phyloP scores from a whole-genome alignment of 1,140 invertebrate genomes.

The Psix sp. region DNA sequence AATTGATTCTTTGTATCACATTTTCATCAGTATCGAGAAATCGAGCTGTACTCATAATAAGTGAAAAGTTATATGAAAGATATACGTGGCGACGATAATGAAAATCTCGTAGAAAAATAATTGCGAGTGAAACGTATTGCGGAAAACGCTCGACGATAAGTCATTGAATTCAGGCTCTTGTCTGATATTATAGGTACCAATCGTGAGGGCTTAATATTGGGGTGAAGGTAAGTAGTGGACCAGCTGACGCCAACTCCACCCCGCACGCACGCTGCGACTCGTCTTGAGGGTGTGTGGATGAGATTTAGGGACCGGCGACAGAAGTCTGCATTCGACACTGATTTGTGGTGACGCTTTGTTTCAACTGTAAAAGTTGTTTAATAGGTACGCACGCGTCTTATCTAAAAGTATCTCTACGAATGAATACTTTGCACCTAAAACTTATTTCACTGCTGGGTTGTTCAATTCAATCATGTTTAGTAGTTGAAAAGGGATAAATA shows the following conservation, averaged over 20 bases:
- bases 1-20: too few species aligned
- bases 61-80: too few species aligned
- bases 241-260: constrained; percentile 75
- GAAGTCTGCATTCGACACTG: constrained; percentile 76
- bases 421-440: constrained; percentile 32
- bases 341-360: constrained; percentile 77
- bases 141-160: constrained; percentile 63
- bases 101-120: constrained; percentile 53
- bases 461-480: too few species aligned
- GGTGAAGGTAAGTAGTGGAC: constrained; percentile 77
- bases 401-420: constrained; percentile 1
- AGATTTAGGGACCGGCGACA: constrained; percentile 76
- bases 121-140: constrained; percentile 41
- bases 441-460: too few species aligned
- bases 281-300: constrained; percentile 77
- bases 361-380: constrained; percentile 69
- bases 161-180: constrained; percentile 74
- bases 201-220: constrained; percentile 77
- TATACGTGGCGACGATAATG: constrained; percentile 22
- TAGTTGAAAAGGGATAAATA: too few species aligned
- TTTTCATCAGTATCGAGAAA: too few species aligned
- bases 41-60: too few species aligned
- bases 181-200: constrained; percentile 77
- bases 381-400: constrained; percentile 55
- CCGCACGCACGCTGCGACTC: constrained; percentile 75